Base-by-base conservation (phyloP, 2,113 vertebrate genomes). In the Peromyscus polionotus region DNA sequence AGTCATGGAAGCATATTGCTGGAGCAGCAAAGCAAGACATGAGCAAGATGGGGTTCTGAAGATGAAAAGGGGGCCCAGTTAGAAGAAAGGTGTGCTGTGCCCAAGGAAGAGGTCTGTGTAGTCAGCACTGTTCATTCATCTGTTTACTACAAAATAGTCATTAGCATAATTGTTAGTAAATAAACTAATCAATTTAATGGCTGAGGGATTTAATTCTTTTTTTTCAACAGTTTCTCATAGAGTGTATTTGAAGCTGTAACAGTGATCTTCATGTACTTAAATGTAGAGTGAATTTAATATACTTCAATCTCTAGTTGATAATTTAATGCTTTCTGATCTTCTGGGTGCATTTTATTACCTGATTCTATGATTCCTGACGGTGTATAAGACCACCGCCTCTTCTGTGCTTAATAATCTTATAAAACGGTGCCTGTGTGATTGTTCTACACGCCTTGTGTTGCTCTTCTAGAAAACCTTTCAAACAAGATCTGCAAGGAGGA, bases 381-480 rank as follows among this genome's bases (percentile, higher is more conserved):
- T 68, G 51, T 63, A n/a, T 45, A 36, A 93, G 10, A 79, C 24
- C 36, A 93, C 45, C 88, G 28, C 22, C n/a, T 97, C 6, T 87
- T 36, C 11, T 45, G 36, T 88, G 77, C 89, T 95, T 79, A 48
- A 89, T 70, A 95, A 93, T 95, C 42, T 76, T 94, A 67, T 54
- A 73, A 65, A 79, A 59, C 19, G 67, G 26, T 51, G 2, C 84
- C 72, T 75, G 5, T 28, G 72, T 54, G 90, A 72, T 81, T 90
- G 54, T 63, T 28, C 39, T 20, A 59, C 45, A 14, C 48, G 48
- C 61, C 17, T 72, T 42, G 24, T 59, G 12, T 39, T 86, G 7
- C 14, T 81, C n/a, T 93, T 88, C n/a, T 72, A 91, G 79, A 84
- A 97, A 96, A 85, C 28, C 31, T 92, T 85, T 90, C 63, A 95